These are phyloP conservation scores for Marasmarcha lunaedactyla DNA, from an alignment of 2,888 invertebrate species.

Conservation along the genomic window DNA sequence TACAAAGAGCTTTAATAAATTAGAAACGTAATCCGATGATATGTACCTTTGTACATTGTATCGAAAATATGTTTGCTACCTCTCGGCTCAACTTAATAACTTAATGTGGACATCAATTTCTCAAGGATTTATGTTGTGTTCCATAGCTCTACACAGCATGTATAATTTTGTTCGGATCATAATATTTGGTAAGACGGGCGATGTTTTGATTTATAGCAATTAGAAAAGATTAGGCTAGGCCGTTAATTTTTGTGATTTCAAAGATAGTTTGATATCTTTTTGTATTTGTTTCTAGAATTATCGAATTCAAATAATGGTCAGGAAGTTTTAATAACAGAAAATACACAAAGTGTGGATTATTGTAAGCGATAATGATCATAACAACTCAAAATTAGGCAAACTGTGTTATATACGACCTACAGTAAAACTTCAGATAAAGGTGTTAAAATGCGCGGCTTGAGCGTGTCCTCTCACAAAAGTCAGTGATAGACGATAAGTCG, in stretches of 20 bases:
- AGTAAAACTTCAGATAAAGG: constrained; percentile 64
- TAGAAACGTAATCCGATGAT: constrained; percentile 59
- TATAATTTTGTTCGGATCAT: constrained; percentile 9
- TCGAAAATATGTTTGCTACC: constrained; percentile 37
- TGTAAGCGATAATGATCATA: constrained; percentile 66
- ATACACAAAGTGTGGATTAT: constrained; percentile 34
- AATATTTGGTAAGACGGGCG: constrained; percentile 17
- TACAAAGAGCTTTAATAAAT: constrained; percentile 47
- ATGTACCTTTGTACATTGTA: constrained; percentile 35
- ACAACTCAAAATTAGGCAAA: constrained; percentile 62
- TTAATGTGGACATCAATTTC: constrained; percentile 50
- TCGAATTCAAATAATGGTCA: neutral
- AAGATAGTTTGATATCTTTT: no score
- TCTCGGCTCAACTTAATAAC: constrained; percentile 39
- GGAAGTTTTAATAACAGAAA: neutral
- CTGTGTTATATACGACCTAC: constrained; percentile 58
- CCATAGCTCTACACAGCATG: neutral
- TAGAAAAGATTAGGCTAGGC: no score
- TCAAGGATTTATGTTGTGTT: constrained; percentile 25
- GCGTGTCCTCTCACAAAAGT: constrained; percentile 59
- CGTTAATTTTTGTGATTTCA: no score
- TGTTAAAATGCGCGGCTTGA: constrained; percentile 59
- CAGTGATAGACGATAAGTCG: no score
- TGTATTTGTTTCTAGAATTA: no score
- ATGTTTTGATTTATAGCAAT: constrained; percentile 10